These are phyloP conservation scores for Hoplias malabaricus DNA, from an alignment of 2,113 vertebrate genomes.

Conservation along the genomic window DNA sequence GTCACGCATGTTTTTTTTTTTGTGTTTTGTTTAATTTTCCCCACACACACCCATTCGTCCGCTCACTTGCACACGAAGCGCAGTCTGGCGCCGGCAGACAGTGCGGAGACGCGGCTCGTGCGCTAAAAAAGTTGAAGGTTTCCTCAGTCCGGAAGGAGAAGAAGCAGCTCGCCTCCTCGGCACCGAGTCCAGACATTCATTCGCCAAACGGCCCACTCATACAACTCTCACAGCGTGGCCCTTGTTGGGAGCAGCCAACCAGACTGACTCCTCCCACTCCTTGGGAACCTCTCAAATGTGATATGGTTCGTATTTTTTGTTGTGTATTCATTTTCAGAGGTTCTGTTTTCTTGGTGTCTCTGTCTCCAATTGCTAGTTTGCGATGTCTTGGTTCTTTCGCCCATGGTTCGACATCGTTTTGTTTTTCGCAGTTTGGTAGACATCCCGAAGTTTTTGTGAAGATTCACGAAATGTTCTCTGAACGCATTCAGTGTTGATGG, in stretches of 20 bases:
- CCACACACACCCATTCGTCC: slow-evolving; percentile 71
- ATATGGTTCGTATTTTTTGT: slow-evolving; percentile 76
- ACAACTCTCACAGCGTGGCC: slow-evolving; percentile 87
- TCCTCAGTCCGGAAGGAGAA: slow-evolving; percentile 68
- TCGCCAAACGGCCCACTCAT: slow-evolving; percentile 89
- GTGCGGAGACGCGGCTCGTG: slow-evolving; percentile 72
- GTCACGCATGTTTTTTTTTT: slow-evolving; percentile 74
- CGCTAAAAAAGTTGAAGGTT: slow-evolving; percentile 49
- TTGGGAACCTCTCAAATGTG: slow-evolving; percentile 85
- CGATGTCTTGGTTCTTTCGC: slow-evolving; percentile 71
- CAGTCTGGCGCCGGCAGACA: slow-evolving; percentile 76
- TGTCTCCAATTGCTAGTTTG: slow-evolving; percentile 77
- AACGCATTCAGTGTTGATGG: slow-evolving; percentile 93
- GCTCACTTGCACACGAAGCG: slow-evolving; percentile 84
- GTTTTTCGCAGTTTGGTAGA: slow-evolving; percentile 78
- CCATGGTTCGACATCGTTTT: slow-evolving; percentile 57
- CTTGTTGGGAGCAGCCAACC: slow-evolving; percentile 68
- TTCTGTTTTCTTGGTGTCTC: slow-evolving; percentile 51
- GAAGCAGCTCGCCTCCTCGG: slow-evolving; percentile 85
- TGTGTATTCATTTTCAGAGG: slow-evolving; percentile 26
- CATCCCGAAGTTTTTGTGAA: slow-evolving; percentile 84
- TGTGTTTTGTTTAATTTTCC: slow-evolving; percentile 52
- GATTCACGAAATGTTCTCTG: slow-evolving; percentile 90
- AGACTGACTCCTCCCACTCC: slow-evolving; percentile 79
- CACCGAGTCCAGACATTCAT: slow-evolving; percentile 88